These are phyloP conservation scores for Micrasema minimum DNA, from an alignment of 1,140 invertebrate genomes.

Conservation along the genomic window DNA sequence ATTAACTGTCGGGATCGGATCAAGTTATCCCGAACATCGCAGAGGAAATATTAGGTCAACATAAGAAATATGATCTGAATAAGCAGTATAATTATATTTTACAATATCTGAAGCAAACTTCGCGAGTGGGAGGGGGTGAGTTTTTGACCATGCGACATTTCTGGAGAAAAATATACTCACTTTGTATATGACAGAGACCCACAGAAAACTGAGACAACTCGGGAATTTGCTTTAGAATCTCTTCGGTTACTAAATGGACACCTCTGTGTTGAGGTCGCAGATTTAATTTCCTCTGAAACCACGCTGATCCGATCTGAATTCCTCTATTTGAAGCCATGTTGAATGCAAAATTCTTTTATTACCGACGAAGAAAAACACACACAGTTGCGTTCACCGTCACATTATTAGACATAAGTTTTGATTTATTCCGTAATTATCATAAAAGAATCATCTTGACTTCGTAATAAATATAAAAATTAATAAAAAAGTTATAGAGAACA, in stretches of 20 bases:
- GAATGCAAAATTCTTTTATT: constrained; percentile 58
- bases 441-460: constrained; percentile 68
- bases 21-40: not conserved
- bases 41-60: not conserved
- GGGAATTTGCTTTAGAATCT: constrained; percentile 92
- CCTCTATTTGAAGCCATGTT: constrained; percentile 88
- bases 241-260: constrained; percentile 94
- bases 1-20: not conserved
- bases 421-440: constrained; percentile 65
- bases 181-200: constrained; percentile 95
- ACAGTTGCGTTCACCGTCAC: constrained; percentile 67
- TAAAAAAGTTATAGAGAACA: constrained; percentile 67
- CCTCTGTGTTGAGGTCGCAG: constrained; percentile 93
- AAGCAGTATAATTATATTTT: constrained; percentile 14
- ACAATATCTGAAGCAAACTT: constrained; percentile 38
- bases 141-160: constrained; percentile 46
- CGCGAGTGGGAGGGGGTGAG: constrained; percentile 42
- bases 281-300: constrained; percentile 97
- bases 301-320: constrained; percentile 92
- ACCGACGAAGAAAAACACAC: constrained; percentile 61
- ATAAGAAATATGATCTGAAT: constrained; percentile 16
- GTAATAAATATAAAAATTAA: constrained; percentile 65
- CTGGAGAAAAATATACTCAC: constrained; percentile 72
- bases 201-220: constrained; percentile 93
- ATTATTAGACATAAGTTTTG: constrained; percentile 59